Base-by-base conservation (phyloP, 2,888 invertebrate species). In the Coenonympha arcania region DNA sequence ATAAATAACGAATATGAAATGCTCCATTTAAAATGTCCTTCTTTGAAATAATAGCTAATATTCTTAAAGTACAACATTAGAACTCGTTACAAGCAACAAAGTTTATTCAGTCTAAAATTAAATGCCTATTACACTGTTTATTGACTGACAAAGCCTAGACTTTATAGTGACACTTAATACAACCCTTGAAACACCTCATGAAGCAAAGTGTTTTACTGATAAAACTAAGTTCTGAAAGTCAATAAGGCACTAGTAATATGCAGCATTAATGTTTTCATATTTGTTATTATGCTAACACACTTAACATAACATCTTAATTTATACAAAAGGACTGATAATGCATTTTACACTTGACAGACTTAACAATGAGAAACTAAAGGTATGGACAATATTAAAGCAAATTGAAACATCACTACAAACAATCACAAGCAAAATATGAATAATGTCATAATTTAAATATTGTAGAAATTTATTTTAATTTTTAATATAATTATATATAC, bases 1-100 rank as follows among this genome's bases (percentile, higher is more conserved):
- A 84, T 84, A 85, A 85, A 84, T 84, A 84, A 84, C 82, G 78
- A 83, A 80, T 81, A 84, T 83, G 82, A 84, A 85, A 85, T 85
- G 81, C 83, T 82, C 73, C 65, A 76, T 77, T 79, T 70, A 79
- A 81, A 79, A 76, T 76, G 75, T 76, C 69, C 68, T 78, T 57
- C 76, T 65, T 76, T 65, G 66, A 76, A 78, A 71, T 76, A 77
- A 77, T 73, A 67, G 65, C 76, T 78, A 76, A 70, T 68, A 73
- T 71, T 75, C 73, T 75, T 76, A 80, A 76, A 74, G 68, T 71
- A 76, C 74, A 79, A 79, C 68, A 72, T 71, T 71, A 63, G 63
- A 75, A 75, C 66, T 73, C 70, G 75, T 77, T 77, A 69, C 59
- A 64, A 64, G 69, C 72, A 79, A 80, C 76, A 75, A 66, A 77